phyloP scores from a whole-genome alignment of 2,888 invertebrate genomes.

The Gymnocheta viridis region DNA sequence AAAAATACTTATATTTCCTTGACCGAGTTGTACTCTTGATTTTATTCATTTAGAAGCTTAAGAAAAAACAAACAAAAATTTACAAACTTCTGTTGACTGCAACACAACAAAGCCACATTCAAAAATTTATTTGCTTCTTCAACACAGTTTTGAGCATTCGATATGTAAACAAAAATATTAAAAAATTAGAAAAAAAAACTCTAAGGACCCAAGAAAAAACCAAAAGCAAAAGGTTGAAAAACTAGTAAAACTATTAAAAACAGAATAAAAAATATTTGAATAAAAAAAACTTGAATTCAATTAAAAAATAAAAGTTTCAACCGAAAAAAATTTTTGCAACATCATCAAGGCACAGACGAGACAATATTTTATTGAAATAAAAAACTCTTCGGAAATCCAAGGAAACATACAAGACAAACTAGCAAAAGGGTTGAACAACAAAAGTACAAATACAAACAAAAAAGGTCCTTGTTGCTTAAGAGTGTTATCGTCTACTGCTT shows the following conservation, averaged over 20 bases:
- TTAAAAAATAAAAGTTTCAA: constrained; percentile 72
- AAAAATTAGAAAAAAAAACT: neutral
- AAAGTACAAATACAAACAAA: constrained; percentile 14
- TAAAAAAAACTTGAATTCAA: constrained; percentile 72
- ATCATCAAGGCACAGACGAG: neutral
- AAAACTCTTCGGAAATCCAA: constrained; percentile 34
- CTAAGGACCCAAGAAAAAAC: constrained; percentile 1
- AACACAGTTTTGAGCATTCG: no score
- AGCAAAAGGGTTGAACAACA: constrained; percentile 64
- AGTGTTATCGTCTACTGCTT: constrained; percentile 31
- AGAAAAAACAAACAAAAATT: no score
- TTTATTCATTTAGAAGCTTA: no score
- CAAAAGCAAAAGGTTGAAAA: neutral
- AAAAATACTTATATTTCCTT: no score
- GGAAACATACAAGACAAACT: constrained; percentile 54
- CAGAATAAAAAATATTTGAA: neutral
- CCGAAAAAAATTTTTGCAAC: constrained; percentile 22
- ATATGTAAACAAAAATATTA: neutral
- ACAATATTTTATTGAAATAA: constrained; percentile 11
- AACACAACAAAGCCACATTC: no score
- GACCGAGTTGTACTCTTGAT: no score
- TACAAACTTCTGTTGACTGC: no score
- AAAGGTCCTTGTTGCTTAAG: constrained; percentile 15
- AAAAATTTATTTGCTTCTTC: no score
- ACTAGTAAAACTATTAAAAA: constrained; percentile 48